Base-by-base conservation (phyloP, 2,797 vertebrate species). In the Tympanoctomys barrerae region DNA sequence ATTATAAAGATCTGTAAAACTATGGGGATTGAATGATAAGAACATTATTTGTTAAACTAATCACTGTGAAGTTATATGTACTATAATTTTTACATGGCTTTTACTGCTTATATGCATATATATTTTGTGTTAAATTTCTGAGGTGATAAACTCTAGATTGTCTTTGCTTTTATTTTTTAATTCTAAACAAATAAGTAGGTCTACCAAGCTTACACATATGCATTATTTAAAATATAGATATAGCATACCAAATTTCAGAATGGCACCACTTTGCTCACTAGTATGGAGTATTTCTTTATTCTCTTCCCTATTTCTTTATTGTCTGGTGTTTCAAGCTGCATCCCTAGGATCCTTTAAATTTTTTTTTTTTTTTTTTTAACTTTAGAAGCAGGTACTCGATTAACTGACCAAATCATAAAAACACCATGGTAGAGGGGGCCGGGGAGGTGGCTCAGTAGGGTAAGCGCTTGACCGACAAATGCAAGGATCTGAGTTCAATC, bases 111-210 rank as follows among this genome's bases (percentile, higher is more conserved):
- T 91, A 54, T 73, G 18, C n/a, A 21, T 70, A 21, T 92, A 24
- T 84, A 86, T 57, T 93, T 89, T 79, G 31, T 92, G 26, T 78
- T 90, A 59, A 26, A 31, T 81, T 94, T 77, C 39, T 78, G 22
- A 92, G 39, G 7, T 62, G 61, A 61, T 90, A 90, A 59, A 86
- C 14, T 89, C 68, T 91, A 81, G 46, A 79, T 75, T 39, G 10
- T 81, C 71, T 83, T 96, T 88, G 73, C 12, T 93, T 83, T 93
- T 83, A 13, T 75, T 61, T 87, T 81, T 90, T 70, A 80, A 71
- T 9, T 75, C 93, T 52, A 93, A 94, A 92, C 12, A 83, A 84
- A 83, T 90, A 73, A 36, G 14, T 81, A 92, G 68, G 24, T 64
- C 26, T 28, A 24, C 87, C 54, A 82, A 75, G 7, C 89, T 92